Percentiles rank a stretch among this genome's conserved stretches.
phyloP scores from a whole-genome alignment of 2,113 vertebrate genomes.

The Rhizomys pruinosus region DNA sequence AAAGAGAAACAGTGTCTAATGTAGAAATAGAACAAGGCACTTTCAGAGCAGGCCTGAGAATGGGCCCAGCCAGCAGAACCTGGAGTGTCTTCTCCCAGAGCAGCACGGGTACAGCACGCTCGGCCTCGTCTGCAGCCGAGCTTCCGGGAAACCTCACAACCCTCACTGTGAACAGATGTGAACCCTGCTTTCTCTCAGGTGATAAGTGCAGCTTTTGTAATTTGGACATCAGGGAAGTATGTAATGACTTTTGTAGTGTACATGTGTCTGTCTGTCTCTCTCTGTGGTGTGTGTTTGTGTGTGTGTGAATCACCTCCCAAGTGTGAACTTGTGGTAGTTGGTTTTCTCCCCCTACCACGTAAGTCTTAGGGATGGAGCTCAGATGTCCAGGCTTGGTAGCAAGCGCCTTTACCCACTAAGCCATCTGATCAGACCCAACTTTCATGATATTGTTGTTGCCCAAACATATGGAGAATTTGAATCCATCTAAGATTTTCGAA shows the following conservation, averaged over 20 bases:
- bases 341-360: neutral
- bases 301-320: too few relatives aligned
- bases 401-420: neutral
- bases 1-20: conserved; percentile 1
- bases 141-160: neutral
- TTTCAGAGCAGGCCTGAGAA: conserved; percentile 16
- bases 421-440: neutral
- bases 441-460: neutral
- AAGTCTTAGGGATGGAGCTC: neutral
- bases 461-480: conserved; percentile 25
- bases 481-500: neutral
- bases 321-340: neutral
- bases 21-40: conserved; percentile 63
- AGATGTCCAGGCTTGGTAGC: neutral
- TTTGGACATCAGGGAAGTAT: neutral
- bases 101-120: neutral
- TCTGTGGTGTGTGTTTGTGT: neutral
- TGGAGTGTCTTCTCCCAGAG: neutral
- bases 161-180: neutral
- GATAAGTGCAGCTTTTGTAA: neutral
- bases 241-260: neutral
- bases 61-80: neutral
- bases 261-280: neutral
- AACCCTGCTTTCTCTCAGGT: neutral
- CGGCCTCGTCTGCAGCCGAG: neutral